phyloP scores from a whole-genome alignment of 2,888 invertebrate genomes.

The Drosophila rellima region DNA sequence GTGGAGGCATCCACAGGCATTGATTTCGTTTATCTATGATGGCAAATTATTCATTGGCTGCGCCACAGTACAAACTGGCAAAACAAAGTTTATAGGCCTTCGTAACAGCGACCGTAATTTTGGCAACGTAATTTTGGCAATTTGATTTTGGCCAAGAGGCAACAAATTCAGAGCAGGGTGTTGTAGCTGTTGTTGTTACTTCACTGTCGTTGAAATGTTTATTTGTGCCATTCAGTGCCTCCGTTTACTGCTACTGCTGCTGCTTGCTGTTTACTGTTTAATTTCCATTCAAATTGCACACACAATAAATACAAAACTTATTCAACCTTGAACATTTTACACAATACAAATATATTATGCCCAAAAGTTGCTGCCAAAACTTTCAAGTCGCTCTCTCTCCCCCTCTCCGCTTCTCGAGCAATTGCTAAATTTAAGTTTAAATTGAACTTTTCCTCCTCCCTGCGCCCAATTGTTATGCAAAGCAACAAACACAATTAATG shows the following conservation, averaged over 20 bases:
- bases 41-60: conserved; percentile 74
- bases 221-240: conserved; percentile 49
- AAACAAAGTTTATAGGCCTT: conserved; percentile 36
- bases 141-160: conserved; percentile 59
- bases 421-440: conserved; percentile 64
- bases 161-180: conserved; percentile 21
- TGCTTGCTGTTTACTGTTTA: conserved; percentile 36
- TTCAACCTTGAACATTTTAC: conserved; percentile 73
- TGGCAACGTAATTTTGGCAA: conserved; percentile 70
- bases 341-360: conserved; percentile 51
- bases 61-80: conserved; percentile 25
- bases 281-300: conserved; percentile 53
- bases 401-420: conserved; percentile 32
- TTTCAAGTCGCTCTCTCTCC: conserved; percentile 25
- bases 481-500: conserved; percentile 63
- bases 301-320: conserved; percentile 50
- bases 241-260: conserved; percentile 13
- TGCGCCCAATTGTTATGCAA: conserved; percentile 56
- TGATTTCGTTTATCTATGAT: conserved; percentile 77
- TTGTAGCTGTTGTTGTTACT: conserved; percentile 21
- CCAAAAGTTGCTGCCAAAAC: conserved; percentile 47
- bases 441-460: conserved; percentile 21
- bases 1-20: conserved; percentile 46
- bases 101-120: conserved; percentile 53
- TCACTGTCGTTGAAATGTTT: conserved; percentile 47